Conservation (phyloP, 2,797 vertebrate species). For the Rhinatrema bivittatum region DNA sequence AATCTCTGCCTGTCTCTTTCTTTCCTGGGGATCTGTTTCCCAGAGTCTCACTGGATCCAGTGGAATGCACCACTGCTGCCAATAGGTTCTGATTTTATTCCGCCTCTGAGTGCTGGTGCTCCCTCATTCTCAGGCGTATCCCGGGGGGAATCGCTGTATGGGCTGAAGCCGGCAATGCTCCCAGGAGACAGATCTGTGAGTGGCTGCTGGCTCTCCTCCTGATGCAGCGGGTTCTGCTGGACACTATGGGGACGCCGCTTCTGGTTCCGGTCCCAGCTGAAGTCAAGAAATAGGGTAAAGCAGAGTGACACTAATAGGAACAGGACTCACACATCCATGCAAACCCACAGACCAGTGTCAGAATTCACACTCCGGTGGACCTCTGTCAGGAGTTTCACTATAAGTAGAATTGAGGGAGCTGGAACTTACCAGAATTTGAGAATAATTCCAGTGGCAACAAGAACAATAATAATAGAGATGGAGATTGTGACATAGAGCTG, state of each 20-base stretch:
- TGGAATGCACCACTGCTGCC: conserved; percentile 51
- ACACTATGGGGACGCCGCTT: conserved; percentile 54
- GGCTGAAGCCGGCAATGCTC: conserved; percentile 57
- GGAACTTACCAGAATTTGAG: conserved; percentile 69
- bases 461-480: conserved; percentile 66
- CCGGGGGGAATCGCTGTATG: conserved; percentile 43
- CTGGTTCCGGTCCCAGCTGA: conserved; percentile 65
- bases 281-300: background rate
- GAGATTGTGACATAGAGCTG: conserved; percentile 67
- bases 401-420: background rate
- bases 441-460: conserved; percentile 65
- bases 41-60: conserved; percentile 54
- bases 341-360: background rate
- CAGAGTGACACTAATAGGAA: conserved; percentile 7
- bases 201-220: conserved; percentile 61
- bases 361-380: background rate
- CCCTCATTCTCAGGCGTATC: conserved; percentile 42
- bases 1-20: background rate
- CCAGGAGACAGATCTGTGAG: conserved; percentile 58
- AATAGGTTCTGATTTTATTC: conserved; percentile 24
- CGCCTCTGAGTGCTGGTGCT: conserved; percentile 38
- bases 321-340: background rate
- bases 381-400: too few relatives aligned
- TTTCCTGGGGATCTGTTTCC: too few relatives aligned
- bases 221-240: conserved; percentile 54